phyloP scores from a whole-genome alignment of 2,888 invertebrate genomes.

The Synergus gifuensis region DNA sequence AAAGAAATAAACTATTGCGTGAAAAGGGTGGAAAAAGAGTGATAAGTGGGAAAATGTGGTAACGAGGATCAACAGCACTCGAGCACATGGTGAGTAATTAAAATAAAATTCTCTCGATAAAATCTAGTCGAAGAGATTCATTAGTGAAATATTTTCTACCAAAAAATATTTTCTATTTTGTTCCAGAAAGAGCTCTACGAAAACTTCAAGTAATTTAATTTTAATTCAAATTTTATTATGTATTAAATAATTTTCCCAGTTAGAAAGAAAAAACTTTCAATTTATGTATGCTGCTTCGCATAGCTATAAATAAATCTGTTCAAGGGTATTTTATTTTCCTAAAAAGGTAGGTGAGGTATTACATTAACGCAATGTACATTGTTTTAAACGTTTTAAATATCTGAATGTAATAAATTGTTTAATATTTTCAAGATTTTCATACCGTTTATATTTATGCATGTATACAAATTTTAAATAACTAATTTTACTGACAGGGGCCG shows the following conservation, averaged over 20 bases:
- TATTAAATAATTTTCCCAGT: not conserved
- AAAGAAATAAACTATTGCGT: not conserved
- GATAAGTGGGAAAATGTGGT: not conserved
- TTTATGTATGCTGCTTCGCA: not conserved
- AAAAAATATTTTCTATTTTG: not conserved
- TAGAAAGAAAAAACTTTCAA: not conserved
- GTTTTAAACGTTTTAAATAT: no score
- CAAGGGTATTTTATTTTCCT: no score
- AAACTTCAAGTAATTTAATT: not conserved
- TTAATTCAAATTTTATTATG: not conserved
- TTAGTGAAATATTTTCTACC: not conserved
- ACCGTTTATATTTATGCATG: no score
- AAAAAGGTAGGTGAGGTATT: no score
- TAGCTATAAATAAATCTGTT: not conserved
- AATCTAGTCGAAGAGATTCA: no score
- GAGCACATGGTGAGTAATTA: not conserved
- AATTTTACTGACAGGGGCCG: no score
- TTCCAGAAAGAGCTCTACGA: not conserved
- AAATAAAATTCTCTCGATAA: not conserved
- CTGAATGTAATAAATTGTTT: no score
- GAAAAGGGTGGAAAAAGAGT: not conserved
- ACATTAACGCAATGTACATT: no score
- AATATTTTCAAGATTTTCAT: no score
- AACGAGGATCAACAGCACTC: not conserved
- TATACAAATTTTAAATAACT: no score